Evolutionary conservation across 2,113 vertebrate genomes (phyloP).

Genomic region (Dendropsophus ebraccatus): DNA sequence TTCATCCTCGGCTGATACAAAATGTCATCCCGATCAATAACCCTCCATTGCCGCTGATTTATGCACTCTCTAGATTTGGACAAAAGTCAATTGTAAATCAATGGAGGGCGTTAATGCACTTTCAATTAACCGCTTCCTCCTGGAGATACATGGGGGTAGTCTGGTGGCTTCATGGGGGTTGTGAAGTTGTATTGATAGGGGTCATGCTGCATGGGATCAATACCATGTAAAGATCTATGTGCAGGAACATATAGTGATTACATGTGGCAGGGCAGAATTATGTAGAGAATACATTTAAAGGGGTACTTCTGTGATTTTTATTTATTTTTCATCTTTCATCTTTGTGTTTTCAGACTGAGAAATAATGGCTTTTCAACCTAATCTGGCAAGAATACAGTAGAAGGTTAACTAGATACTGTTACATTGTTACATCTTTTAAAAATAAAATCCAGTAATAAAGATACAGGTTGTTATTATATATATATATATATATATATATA

Average conservation of each 20-base stretch:
- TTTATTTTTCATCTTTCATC: not conserved
- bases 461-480: too few species aligned
- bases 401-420: too few species aligned
- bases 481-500: too few species aligned
- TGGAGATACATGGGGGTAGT: not conserved
- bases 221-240: not conserved
- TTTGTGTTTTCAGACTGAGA: too few species aligned
- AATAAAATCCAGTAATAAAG: too few species aligned
- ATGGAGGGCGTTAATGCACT: slow-evolving; percentile 31
- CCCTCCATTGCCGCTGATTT: slow-evolving; percentile 28
- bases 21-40: slow-evolving; percentile 42
- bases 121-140: slow-evolving; percentile 31
- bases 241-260: not conserved
- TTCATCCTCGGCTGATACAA: slow-evolving; percentile 31
- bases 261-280: not conserved
- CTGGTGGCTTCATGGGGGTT: not conserved
- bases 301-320: not conserved
- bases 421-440: too few species aligned
- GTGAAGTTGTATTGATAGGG: not conserved
- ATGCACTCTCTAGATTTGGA: slow-evolving; percentile 40
- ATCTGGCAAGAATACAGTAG: too few species aligned
- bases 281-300: not conserved
- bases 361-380: too few species aligned
- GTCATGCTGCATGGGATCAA: not conserved
- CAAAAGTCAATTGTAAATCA: slow-evolving; percentile 28